Conservation (phyloP, 2,888 invertebrate genomes). For the Synanthedon tipuliformis region DNA sequence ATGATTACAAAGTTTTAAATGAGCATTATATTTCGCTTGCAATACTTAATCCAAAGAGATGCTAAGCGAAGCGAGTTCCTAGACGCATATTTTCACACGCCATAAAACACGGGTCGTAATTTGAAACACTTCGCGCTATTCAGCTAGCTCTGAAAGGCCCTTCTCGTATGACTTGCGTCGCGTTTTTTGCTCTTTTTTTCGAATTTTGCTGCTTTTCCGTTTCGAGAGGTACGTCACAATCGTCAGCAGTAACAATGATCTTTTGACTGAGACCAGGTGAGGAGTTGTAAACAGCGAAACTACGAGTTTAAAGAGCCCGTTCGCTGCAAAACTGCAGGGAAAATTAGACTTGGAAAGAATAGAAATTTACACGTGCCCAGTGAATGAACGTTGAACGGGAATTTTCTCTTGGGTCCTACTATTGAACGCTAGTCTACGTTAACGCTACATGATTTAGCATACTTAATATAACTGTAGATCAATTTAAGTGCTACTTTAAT, state of each 20-base stretch:
- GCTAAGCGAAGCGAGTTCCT: background rate
- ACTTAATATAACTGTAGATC: too few relatives aligned
- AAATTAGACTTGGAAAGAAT: conserved; percentile 33
- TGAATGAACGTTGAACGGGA: background rate
- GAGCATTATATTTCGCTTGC: background rate
- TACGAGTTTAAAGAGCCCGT: background rate
- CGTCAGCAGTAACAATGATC: conserved; percentile 47
- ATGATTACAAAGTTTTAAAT: background rate
- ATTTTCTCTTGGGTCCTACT: background rate
- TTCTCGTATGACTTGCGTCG: conserved; percentile 19
- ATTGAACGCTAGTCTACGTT: background rate
- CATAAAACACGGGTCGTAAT: conserved; percentile 36
- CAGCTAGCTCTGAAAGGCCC: conserved; percentile 33
- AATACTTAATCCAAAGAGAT: background rate
- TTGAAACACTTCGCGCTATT: conserved; percentile 31
- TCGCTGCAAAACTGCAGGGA: conserved; percentile 22
- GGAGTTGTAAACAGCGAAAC: conserved; percentile 23
- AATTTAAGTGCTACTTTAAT: too few relatives aligned
- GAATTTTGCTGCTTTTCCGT: conserved; percentile 17
- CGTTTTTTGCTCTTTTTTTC: conserved; percentile 26
- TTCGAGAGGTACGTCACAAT: conserved; percentile 33
- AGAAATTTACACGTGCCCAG: background rate
- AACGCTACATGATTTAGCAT: background rate
- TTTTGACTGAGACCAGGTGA: conserved; percentile 42
- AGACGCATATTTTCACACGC: conserved; percentile 28